phyloP scores from a whole-genome alignment of 2,888 invertebrate genomes.

The Cremastinae sp. region DNA sequence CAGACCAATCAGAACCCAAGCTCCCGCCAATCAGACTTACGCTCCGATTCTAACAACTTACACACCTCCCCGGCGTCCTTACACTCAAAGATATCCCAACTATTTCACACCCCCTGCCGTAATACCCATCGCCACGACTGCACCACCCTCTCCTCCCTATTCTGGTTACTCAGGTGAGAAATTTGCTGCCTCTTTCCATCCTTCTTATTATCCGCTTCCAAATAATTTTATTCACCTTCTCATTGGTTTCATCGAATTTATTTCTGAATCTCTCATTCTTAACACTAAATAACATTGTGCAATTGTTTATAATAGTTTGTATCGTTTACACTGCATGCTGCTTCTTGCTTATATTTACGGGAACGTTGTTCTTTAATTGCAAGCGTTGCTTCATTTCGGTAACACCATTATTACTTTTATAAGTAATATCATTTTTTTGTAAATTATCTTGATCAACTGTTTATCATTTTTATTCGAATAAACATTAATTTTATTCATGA shows the following conservation, averaged over 20 bases:
- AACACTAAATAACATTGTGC: too few relatives aligned
- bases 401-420: too few relatives aligned
- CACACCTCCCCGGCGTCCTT: conserved; percentile 58
- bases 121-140: conserved; percentile 68
- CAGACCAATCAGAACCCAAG: conserved; percentile 71
- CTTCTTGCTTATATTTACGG: too few relatives aligned
- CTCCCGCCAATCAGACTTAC: conserved; percentile 73
- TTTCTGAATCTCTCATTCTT: too few relatives aligned
- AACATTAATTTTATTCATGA: conserved; percentile 48
- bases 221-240: too few relatives aligned
- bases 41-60: conserved; percentile 77
- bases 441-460: conserved; percentile 3
- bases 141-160: conserved; percentile 56
- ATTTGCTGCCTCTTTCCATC: not conserved
- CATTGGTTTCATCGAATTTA: too few relatives aligned
- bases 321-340: too few relatives aligned
- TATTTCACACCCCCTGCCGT: conserved; percentile 64
- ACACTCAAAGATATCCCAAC: conserved; percentile 47
- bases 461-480: conserved; percentile 14
- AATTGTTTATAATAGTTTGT: too few relatives aligned
- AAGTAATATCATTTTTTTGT: too few relatives aligned
- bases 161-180: conserved; percentile 73
- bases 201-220: too few relatives aligned
- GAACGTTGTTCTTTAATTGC: too few relatives aligned
- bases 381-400: too few relatives aligned